Evolutionary conservation across 1,140 invertebrate genomes (phyloP).

Genomic region (Cherax destructor): DNA sequence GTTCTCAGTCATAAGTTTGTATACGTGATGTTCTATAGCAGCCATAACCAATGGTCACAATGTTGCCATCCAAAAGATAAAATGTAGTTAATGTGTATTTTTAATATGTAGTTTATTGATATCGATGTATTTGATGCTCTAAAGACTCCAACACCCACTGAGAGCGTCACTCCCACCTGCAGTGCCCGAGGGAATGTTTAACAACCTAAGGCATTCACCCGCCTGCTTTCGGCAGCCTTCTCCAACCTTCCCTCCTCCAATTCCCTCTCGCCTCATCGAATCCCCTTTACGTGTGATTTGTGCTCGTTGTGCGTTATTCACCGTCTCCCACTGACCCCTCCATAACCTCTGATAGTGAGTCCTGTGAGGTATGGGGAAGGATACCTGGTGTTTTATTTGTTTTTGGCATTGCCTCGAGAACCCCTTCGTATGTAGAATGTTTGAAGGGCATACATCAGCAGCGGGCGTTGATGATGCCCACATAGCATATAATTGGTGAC

Average conservation of each 20-base stretch:
- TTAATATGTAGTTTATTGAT: too few species aligned
- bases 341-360: too few species aligned
- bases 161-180: too few species aligned
- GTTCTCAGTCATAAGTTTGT: too few species aligned
- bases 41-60: too few species aligned
- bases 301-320: neutral
- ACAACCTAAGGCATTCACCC: conserved; percentile 39
- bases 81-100: too few species aligned
- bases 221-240: neutral
- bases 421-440: conserved; percentile 11
- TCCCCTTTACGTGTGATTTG: conserved; percentile 3
- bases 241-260: neutral
- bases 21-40: too few species aligned
- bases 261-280: neutral
- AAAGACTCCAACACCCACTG: too few species aligned
- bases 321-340: neutral
- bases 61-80: too few species aligned
- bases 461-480: conserved; percentile 16
- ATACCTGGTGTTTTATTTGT: too few species aligned
- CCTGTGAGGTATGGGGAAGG: too few species aligned
- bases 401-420: neutral
- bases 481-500: conserved; percentile 37
- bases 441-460: conserved; percentile 8
- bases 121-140: too few species aligned
- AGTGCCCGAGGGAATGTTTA: neutral